These are phyloP conservation scores for Trinectes maculatus DNA, from an alignment of 2,113 vertebrate genomes.

Conservation along the genomic window DNA sequence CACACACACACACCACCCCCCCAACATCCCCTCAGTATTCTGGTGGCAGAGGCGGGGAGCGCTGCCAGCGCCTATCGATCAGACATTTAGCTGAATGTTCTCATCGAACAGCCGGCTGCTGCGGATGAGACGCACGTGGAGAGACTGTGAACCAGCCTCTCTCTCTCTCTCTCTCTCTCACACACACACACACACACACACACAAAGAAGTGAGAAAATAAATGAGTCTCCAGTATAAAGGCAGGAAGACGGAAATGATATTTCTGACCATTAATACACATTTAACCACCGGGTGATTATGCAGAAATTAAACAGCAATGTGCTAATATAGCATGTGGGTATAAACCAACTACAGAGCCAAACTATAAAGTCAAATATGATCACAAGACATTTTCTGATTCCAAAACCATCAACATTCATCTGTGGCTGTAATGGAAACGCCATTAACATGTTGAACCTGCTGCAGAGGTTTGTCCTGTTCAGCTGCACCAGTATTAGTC, in stretches of 20 bases:
- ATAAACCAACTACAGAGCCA: too few species aligned
- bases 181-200: conserved; percentile 15
- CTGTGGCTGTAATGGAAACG: background rate
- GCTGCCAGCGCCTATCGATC: conserved; percentile 73
- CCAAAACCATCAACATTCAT: background rate
- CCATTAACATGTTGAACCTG: background rate
- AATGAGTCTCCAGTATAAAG: conserved; percentile 6
- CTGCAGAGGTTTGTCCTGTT: background rate
- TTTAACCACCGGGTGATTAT: background rate
- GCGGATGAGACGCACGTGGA: conserved; percentile 64
- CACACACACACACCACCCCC: background rate
- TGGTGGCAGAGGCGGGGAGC: conserved; percentile 25
- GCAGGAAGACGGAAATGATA: background rate
- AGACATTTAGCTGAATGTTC: conserved; percentile 80
- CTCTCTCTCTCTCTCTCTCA: background rate
- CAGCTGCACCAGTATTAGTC: background rate
- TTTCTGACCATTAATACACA: background rate
- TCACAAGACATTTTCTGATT: background rate
- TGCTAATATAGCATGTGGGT: background rate
- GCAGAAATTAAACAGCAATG: background rate
- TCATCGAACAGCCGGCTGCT: conserved; percentile 71
- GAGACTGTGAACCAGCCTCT: conserved; percentile 61
- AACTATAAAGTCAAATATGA: too few species aligned
- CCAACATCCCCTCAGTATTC: conserved; percentile 61
- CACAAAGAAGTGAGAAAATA: conserved; percentile 1